Percentiles rank a stretch among this genome's conserved stretches.
Evolutionary conservation across 2,888 invertebrate genomes (phyloP).

Genomic region (Microctonus aethiopoides): DNA sequence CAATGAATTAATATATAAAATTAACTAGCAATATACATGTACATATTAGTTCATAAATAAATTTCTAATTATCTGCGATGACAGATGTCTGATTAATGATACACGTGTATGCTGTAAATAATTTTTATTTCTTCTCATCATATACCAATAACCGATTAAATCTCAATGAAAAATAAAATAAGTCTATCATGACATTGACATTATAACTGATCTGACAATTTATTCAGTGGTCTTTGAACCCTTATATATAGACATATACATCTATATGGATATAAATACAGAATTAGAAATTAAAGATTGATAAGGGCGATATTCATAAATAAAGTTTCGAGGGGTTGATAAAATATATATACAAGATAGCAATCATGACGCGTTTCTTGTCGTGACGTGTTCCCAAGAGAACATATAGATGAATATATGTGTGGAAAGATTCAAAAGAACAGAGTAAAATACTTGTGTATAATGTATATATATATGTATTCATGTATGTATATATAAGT

Average conservation of each 20-base stretch:
- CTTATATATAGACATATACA: not conserved
- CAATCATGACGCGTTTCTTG: constrained; percentile 23
- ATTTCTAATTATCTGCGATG: not conserved
- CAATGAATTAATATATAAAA: constrained; percentile 15
- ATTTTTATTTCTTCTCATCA: not conserved
- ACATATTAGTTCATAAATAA: too few relatives aligned
- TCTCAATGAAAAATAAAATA: not conserved
- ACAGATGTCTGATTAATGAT: not conserved
- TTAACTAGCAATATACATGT: constrained; percentile 9
- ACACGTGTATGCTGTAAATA: too few relatives aligned
- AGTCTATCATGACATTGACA: not conserved
- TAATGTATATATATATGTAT: too few relatives aligned
- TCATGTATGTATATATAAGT: too few relatives aligned
- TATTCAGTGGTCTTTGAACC: constrained; percentile 19
- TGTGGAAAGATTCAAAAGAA: not conserved
- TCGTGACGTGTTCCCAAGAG: constrained; percentile 20
- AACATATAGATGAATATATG: not conserved
- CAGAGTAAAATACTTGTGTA: too few relatives aligned
- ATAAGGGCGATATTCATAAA: constrained; percentile 23
- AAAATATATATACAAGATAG: constrained; percentile 11
- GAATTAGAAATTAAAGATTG: constrained; percentile 23
- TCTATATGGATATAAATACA: too few relatives aligned
- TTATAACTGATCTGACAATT: constrained; percentile 3
- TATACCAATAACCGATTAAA: not conserved
- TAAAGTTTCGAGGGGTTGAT: constrained; percentile 17